phyloP scores from a whole-genome alignment of 2,888 invertebrate species.

The Caenorhabditis afra region DNA sequence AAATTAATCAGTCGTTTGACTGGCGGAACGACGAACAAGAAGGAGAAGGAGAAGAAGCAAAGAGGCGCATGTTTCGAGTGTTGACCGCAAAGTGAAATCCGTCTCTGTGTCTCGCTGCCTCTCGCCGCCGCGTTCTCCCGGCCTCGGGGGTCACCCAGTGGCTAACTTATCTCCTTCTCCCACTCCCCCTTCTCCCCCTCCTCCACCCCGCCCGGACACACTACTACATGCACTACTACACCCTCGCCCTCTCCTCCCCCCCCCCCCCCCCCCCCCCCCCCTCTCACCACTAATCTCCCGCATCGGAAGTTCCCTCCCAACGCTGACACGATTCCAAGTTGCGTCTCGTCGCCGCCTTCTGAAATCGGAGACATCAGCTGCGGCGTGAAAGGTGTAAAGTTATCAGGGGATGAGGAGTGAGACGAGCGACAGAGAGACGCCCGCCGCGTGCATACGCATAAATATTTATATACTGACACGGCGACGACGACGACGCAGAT shows the following conservation, averaged over 20 bases:
- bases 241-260: conserved; percentile 11
- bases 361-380: conserved; percentile 39
- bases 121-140: conserved; percentile 27
- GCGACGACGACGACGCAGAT: no score
- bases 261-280: neutral
- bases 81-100: conserved; percentile 57
- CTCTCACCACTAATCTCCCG: conserved; percentile 4
- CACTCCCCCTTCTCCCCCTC: neutral
- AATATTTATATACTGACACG: conserved; percentile 43
- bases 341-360: neutral
- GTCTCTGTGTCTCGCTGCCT: conserved; percentile 37
- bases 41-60: conserved; percentile 3
- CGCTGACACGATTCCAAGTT: neutral
- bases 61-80: conserved; percentile 48
- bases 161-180: conserved; percentile 44
- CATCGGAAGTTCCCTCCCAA: conserved; percentile 13
- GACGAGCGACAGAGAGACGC: conserved; percentile 1
- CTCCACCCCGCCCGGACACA: neutral
- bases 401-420: conserved; percentile 18
- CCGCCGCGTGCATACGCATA: conserved; percentile 30
- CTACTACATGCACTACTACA: conserved; percentile 24
- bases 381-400: conserved; percentile 28
- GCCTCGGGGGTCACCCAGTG: conserved; percentile 46
- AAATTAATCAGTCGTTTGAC: conserved; percentile 18
- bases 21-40: conserved; percentile 4